A percentile compares a stretch with the other conserved stretches of the same genome.
Conservation (phyloP, 2,888 invertebrate species). For the Himalopsyche anomala region DNA sequence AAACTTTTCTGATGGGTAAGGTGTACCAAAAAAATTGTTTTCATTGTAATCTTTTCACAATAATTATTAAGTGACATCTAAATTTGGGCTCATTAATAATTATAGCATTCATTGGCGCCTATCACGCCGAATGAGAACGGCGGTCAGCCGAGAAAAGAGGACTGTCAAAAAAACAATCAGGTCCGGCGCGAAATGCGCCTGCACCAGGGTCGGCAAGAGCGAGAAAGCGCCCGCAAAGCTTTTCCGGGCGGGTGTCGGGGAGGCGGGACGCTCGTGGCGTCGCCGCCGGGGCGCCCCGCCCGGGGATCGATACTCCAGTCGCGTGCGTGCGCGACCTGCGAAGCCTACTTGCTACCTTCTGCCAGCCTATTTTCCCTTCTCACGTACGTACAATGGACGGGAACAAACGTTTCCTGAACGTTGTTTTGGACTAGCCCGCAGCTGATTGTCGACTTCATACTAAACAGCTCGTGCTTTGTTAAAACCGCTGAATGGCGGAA, state of each 20-base stretch:
- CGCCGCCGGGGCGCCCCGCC: constrained; percentile 30
- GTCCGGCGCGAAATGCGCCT: constrained; percentile 3
- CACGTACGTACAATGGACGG: constrained; percentile 16
- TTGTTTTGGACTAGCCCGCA: constrained; percentile 18
- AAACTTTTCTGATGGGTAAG: too few species aligned
- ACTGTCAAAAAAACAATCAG: constrained; percentile 1
- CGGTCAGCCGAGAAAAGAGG: neutral
- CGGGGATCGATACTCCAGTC: constrained; percentile 24
- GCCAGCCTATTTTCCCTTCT: constrained; percentile 26
- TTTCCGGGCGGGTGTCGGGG: neutral
- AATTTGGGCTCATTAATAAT: too few species aligned
- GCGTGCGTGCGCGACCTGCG: constrained; percentile 31
- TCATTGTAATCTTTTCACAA: too few species aligned
- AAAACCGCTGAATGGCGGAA: too few species aligned
- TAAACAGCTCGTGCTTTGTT: too few species aligned
- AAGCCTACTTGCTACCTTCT: constrained; percentile 9
- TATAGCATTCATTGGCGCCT: neutral
- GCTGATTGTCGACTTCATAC: constrained; percentile 2
- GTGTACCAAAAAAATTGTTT: too few species aligned
- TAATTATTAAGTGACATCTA: too few species aligned
- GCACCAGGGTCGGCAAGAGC: neutral
- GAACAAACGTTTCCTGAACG: constrained; percentile 26
- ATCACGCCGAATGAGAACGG: neutral
- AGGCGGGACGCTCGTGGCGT: neutral
- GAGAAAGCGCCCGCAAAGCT: neutral